Evolutionary conservation across 2,888 invertebrate species (phyloP), one percentile per base, ranked within the genome.

Genomic region (Bibio marci): DNA sequence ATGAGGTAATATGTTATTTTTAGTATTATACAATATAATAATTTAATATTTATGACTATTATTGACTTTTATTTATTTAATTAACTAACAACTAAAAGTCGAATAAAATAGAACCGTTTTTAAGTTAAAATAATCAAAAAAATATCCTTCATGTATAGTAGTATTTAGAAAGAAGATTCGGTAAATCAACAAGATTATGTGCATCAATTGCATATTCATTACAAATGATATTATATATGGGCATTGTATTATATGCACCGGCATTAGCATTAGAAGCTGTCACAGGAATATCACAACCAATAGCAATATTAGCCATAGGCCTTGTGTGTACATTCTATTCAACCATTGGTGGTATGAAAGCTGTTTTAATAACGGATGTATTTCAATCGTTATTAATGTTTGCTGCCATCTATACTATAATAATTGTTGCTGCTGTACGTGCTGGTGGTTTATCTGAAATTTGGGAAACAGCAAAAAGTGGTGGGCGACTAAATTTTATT

Each of bases 181-280:
- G 88, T 3, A 70, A 73, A 45, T 63, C 64, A 5, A 72, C 87
- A 19, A 67, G 92, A 49, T 60, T 82, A 45, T 61, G 76, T 15
- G 90, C 88, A 0, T 88, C 91, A 3, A 52, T 87, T 38, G 78
- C 82, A 0, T 94, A 90, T 54, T 79, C 83, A 39, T 51, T 87
- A 31, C 94, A 95, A 65, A 85, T 91, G 80, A 72, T 90, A 48
- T 64, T 88, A 15, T 87, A 87, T 50, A 86, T 85, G 67, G 85
- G 91, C 1, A 82, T 95, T 48, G 94, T 91, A 14, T 62, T 95
- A 8, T 95, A 87, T 58, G 92, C 94, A 0, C 94, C 95, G 2
- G 82, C 94, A 1, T 66, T 95, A 46, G 91, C 92, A 0, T 58
- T 95, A 15, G 82, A 83, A 57, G 75, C 91, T 2, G 78, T 87